These are phyloP conservation scores for Erpobdella octoculata DNA, from an alignment of 2,888 invertebrate species.

Conservation along the genomic window DNA sequence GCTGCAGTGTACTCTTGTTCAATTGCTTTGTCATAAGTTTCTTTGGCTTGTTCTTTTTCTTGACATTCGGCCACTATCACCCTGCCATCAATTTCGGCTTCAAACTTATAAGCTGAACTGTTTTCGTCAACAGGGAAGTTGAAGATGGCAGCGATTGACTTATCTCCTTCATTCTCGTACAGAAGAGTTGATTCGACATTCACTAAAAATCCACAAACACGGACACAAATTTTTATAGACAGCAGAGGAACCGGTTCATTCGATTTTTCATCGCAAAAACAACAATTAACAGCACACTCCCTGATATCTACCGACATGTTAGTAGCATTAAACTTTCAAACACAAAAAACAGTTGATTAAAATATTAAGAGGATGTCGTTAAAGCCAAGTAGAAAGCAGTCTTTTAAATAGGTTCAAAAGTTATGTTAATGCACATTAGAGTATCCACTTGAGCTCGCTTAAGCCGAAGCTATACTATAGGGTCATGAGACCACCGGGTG, in stretches of 20 bases:
- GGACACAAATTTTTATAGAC: constrained; percentile 33
- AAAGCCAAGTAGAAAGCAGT: too few species aligned
- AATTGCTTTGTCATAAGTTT: constrained; percentile 40
- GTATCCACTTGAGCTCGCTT: too few species aligned
- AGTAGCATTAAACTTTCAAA: too few species aligned
- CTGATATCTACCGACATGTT: too few species aligned
- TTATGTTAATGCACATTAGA: too few species aligned
- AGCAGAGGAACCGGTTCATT: constrained; percentile 37
- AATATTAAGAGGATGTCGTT: too few species aligned
- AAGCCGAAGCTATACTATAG: too few species aligned
- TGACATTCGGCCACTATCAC: constrained; percentile 42
- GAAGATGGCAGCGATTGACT: constrained; percentile 40
- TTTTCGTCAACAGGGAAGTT: constrained; percentile 42
- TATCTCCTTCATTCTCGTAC: constrained; percentile 39
- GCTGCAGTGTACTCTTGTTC: constrained; percentile 39
- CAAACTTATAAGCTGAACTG: constrained; percentile 42
- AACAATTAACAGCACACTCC: too few species aligned
- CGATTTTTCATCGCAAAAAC: not conserved
- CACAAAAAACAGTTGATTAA: too few species aligned
- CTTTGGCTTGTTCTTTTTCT: constrained; percentile 41
- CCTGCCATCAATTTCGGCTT: constrained; percentile 40
- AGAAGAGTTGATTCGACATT: constrained; percentile 37
- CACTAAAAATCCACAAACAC: constrained; percentile 36
- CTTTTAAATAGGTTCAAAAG: too few species aligned
- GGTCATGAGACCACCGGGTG: too few species aligned